Evolutionary conservation across 2,888 invertebrate species (phyloP).

Genomic region (Sinhomidia bicolor): DNA sequence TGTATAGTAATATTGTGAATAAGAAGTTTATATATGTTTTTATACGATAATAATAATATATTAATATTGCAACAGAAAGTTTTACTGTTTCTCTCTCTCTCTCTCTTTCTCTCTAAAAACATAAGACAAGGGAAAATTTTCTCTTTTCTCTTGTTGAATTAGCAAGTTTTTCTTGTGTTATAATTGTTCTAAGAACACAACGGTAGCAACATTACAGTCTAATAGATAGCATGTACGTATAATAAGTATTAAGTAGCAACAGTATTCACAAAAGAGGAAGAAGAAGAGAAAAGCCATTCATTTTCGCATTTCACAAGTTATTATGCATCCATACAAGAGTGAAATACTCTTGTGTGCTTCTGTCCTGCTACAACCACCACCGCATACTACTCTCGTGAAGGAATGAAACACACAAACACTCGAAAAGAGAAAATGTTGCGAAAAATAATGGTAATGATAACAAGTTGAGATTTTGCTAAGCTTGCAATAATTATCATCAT

Average conservation of each 20-base stretch:
- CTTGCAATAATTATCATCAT: slow-evolving; percentile 73
- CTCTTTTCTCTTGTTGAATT: slow-evolving; percentile 44
- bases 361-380: too few species aligned
- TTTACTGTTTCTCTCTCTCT: background rate
- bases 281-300: slow-evolving; percentile 48
- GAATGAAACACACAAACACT: too few species aligned
- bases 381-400: background rate
- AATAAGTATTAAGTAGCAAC: background rate
- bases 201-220: background rate
- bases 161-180: slow-evolving; percentile 26
- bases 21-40: too few species aligned
- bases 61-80: background rate
- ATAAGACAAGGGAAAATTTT: slow-evolving; percentile 1
- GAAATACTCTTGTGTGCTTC: slow-evolving; percentile 21
- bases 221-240: too few species aligned
- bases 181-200: slow-evolving; percentile 20
- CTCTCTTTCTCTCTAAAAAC: background rate
- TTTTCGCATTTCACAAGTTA: slow-evolving; percentile 70
- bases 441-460: slow-evolving; percentile 72
- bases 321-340: slow-evolving; percentile 42
- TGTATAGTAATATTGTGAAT: too few species aligned
- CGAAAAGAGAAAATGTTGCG: slow-evolving; percentile 50
- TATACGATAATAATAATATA: too few species aligned
- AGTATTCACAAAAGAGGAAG: background rate
- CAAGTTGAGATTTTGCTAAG: slow-evolving; percentile 69